Base-by-base conservation (phyloP, 2,888 invertebrate species). In the Chymomyza amoena region DNA sequence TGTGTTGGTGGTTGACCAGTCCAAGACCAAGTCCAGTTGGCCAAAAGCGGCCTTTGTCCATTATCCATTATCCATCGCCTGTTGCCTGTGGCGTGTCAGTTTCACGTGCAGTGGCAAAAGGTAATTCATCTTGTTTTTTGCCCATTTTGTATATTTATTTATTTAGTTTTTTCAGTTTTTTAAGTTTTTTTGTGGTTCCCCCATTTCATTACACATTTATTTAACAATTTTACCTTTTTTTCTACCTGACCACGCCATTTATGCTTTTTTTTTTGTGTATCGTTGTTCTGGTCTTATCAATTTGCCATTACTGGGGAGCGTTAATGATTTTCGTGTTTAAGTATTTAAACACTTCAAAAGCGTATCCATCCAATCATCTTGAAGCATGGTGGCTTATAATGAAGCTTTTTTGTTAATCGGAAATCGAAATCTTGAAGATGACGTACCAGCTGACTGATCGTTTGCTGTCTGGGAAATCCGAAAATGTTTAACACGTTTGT, bases 51-150 rank as follows among this genome's bases (percentile, higher is more conserved):
- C 54, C 39, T 45, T 45, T 45, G 54, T 54, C 54, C 54, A 54
- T 20, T 54, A 20, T 54, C 54, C 54, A 54, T 20, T 54, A n/a
- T 54, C 39, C 39, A 61, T n/a, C 61, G 51, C 72, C 76, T 77
- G 39, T 45, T 45, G 39, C 39, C 39, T 13, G 39, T 89, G 81
- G 89, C 89, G 89, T 89, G 89, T 87, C 81, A 83, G 80, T 89
- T 84, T 84, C 83, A 80, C 80, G 81, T 89, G 89, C 86, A 84
- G 84, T 88, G 89, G 84, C 89, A 85, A 85, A 81, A 84, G 83
- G 88, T 83, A 88, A 89, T 89, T 82, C 88, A 89, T 89, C 89
- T 84, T 84, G 82, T 88, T 51, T 61, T 51, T 50, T 25, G 50
- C 64, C 68, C 75, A 68, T 73, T 73, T 73, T 73, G 67, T 71